A percentile compares a stretch with the other conserved stretches of the same genome.
phyloP scores from a whole-genome alignment of 2,888 invertebrate genomes.

The Synanthedon formicaeformis region DNA sequence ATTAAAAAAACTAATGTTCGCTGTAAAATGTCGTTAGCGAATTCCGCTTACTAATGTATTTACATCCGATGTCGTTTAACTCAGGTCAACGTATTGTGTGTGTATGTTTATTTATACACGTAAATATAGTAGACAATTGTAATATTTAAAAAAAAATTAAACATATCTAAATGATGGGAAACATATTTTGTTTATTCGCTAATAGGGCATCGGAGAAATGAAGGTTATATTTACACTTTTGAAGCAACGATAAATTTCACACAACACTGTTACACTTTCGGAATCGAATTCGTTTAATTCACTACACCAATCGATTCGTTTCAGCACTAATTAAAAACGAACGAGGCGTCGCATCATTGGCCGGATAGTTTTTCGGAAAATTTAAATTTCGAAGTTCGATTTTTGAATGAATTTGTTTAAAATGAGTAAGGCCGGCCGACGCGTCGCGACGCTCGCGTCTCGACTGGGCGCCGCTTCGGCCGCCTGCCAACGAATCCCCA shows the following conservation, averaged over 20 bases:
- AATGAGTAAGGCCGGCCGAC: constrained; percentile 37
- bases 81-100: constrained; percentile 48
- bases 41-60: constrained; percentile 45
- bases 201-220: no score
- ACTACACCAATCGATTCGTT: background rate
- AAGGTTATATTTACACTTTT: no score
- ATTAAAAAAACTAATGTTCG: constrained; percentile 15
- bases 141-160: background rate
- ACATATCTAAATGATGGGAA: background rate
- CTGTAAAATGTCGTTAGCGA: constrained; percentile 34
- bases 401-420: constrained; percentile 27
- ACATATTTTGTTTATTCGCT: no score
- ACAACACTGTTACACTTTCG: constrained; percentile 20
- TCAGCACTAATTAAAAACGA: background rate
- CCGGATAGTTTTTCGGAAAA: constrained; percentile 7
- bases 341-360: constrained; percentile 6
- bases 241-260: background rate
- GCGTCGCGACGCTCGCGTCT: constrained; percentile 43
- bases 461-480: constrained; percentile 57
- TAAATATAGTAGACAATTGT: background rate
- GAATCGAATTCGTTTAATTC: constrained; percentile 13
- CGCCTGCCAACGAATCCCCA: constrained; percentile 54
- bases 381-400: constrained; percentile 17
- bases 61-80: constrained; percentile 25
- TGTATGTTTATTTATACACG: constrained; percentile 15